Evolutionary conservation across 1,140 invertebrate genomes (phyloP).

Genomic region (Ridgeia piscesae): DNA sequence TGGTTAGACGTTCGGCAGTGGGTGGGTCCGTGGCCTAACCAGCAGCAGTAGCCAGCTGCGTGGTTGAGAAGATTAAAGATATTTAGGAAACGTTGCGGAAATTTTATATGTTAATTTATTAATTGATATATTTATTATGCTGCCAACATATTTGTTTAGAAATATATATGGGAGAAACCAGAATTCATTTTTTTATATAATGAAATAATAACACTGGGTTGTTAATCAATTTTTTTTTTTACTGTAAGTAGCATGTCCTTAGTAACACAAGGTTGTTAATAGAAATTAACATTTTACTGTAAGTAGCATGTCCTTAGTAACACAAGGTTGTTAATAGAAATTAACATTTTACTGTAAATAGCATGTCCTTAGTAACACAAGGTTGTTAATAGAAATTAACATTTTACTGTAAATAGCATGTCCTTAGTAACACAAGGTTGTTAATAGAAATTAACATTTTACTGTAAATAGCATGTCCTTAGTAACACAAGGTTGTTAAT

Average conservation of each 20-base stretch:
- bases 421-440: slow-evolving; percentile 14
- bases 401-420: neutral
- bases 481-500: too few species aligned
- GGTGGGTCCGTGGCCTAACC: too few species aligned
- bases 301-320: slow-evolving; percentile 23
- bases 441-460: too few species aligned
- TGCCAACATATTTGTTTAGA: neutral
- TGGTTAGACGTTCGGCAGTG: too few species aligned
- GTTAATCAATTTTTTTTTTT: too few species aligned
- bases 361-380: slow-evolving; percentile 14
- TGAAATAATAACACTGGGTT: too few species aligned
- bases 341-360: neutral
- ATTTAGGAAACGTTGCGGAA: neutral
- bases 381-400: too few species aligned
- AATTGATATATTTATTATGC: neutral
- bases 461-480: slow-evolving; percentile 20
- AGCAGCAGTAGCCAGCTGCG: too few species aligned
- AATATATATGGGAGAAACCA: neutral
- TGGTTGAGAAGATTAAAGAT: too few species aligned
- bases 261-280: too few species aligned
- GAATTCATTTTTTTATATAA: neutral
- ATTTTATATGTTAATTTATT: neutral
- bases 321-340: too few species aligned
- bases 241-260: slow-evolving; percentile 21
- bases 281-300: neutral